phyloP scores from a whole-genome alignment of 2,888 invertebrate species.

The Drosophila limbata region DNA sequence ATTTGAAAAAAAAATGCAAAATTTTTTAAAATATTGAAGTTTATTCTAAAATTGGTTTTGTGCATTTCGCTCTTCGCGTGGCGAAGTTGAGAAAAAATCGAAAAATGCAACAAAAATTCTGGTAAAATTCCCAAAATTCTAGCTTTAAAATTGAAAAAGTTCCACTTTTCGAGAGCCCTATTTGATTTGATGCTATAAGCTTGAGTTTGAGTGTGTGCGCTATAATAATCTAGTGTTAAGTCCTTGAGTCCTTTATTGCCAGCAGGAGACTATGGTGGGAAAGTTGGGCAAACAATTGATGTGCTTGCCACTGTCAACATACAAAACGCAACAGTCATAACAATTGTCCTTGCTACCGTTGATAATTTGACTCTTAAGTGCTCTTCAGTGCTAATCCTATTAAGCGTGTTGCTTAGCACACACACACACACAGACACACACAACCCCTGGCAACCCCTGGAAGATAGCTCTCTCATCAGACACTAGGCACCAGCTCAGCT shows the following conservation, averaged over 20 bases:
- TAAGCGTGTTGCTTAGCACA: constrained; percentile 78
- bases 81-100: too few species aligned
- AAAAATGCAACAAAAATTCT: too few species aligned
- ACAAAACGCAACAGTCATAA: constrained; percentile 74
- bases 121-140: too few species aligned
- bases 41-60: too few species aligned
- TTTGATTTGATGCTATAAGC: constrained; percentile 52
- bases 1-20: too few species aligned
- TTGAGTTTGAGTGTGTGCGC: constrained; percentile 52
- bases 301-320: constrained; percentile 69
- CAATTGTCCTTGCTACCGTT: constrained; percentile 62
- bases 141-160: too few species aligned
- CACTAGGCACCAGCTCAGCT: constrained; percentile 40
- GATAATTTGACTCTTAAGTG: constrained; percentile 83
- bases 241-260: constrained; percentile 39
- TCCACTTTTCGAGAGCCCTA: too few species aligned
- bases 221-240: constrained; percentile 51
- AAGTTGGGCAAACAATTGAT: constrained; percentile 81
- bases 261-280: constrained; percentile 78
- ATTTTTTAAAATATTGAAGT: too few species aligned
- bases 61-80: too few species aligned
- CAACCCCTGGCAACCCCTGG: constrained; percentile 50
- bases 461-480: constrained; percentile 40
- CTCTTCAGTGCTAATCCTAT: constrained; percentile 84
- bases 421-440: constrained; percentile 59